Conservation (phyloP, 2,888 invertebrate genomes). For the Platyscelio sp. region DNA sequence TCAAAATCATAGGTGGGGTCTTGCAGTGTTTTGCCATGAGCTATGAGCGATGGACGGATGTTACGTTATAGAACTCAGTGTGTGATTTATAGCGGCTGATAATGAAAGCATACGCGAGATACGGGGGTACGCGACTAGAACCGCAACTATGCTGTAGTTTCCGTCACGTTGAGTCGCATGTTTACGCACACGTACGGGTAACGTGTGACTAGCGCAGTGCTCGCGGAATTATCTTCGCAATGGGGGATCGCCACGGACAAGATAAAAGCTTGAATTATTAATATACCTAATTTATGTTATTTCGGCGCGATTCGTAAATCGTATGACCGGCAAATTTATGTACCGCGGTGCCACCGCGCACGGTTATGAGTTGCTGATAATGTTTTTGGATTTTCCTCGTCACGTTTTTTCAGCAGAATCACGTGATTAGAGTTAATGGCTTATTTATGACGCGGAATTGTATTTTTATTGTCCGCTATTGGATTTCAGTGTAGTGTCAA, state of each 20-base stretch:
- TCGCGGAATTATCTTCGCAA: slow-evolving; percentile 77
- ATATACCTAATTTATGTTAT: slow-evolving; percentile 76
- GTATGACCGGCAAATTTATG: slow-evolving; percentile 41
- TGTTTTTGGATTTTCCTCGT: slow-evolving; percentile 11
- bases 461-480: slow-evolving; percentile 16
- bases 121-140: slow-evolving; percentile 72
- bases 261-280: slow-evolving; percentile 82
- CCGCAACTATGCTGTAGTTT: slow-evolving; percentile 79
- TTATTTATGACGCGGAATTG: slow-evolving; percentile 9
- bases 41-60: slow-evolving; percentile 83
- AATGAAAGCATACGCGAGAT: slow-evolving; percentile 83
- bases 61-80: slow-evolving; percentile 80
- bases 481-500: no score
- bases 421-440: slow-evolving; percentile 24
- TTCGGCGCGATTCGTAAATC: slow-evolving; percentile 66
- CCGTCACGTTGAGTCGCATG: slow-evolving; percentile 74
- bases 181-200: slow-evolving; percentile 59
- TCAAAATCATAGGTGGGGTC: slow-evolving; percentile 57
- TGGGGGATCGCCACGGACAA: slow-evolving; percentile 68
- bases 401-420: background rate
- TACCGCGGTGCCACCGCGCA: slow-evolving; percentile 13
- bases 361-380: slow-evolving; percentile 32
- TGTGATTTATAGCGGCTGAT: slow-evolving; percentile 84
- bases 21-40: slow-evolving; percentile 69
- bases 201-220: slow-evolving; percentile 41